Evolutionary conservation across 2,113 vertebrate species (phyloP).

Genomic region (Chaetodon trifascialis): DNA sequence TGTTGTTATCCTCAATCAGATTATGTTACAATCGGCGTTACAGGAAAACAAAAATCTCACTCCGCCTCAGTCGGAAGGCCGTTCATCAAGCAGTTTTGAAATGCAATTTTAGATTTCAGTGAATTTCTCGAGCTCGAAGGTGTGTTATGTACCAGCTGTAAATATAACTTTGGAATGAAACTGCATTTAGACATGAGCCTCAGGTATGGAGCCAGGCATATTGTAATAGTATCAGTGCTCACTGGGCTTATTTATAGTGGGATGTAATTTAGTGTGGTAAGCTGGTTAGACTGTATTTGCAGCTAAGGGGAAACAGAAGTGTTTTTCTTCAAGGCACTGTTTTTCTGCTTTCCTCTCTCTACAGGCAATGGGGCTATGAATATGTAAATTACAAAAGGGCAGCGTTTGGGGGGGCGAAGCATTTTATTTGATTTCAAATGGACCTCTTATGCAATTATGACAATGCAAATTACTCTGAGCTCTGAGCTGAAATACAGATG

Average conservation of each 20-base stretch:
- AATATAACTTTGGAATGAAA: conserved; percentile 21
- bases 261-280: conserved; percentile 28
- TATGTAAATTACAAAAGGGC: conserved; percentile 48
- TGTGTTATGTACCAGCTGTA: background rate
- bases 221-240: conserved; percentile 38
- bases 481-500: conserved; percentile 44
- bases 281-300: conserved; percentile 29
- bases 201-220: background rate
- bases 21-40: background rate
- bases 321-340: background rate
- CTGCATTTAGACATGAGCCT: conserved; percentile 24
- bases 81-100: background rate
- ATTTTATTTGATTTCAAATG: conserved; percentile 57
- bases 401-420: conserved; percentile 14
- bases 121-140: background rate
- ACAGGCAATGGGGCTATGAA: conserved; percentile 28
- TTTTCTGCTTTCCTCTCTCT: background rate
- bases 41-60: background rate
- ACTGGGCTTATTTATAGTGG: conserved; percentile 46
- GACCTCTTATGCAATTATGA: conserved; percentile 46
- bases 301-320: conserved; percentile 18
- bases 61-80: background rate
- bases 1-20: background rate
- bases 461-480: conserved; percentile 46
- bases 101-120: background rate